Conservation (phyloP, 2,797 vertebrate genomes). For the Graptemys geographica region DNA sequence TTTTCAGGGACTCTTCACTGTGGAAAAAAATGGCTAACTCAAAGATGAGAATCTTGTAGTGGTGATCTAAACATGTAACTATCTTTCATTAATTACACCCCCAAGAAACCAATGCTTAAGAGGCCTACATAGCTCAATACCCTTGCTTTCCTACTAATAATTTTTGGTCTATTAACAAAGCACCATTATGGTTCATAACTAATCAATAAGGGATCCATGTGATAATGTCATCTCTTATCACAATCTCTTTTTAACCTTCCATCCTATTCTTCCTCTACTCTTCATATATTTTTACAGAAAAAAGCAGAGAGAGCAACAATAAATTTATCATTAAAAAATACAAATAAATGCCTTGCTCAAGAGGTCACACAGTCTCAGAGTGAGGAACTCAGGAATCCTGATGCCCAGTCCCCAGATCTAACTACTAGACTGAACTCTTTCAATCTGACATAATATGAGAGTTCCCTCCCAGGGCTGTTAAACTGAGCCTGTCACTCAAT, state of each 20-base stretch:
- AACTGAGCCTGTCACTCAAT: fast-evolving
- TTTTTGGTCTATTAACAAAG: background rate
- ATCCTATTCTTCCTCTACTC: fast-evolving
- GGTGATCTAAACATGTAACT: background rate
- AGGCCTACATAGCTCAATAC: background rate
- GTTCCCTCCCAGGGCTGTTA: background rate
- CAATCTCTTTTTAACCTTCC: background rate
- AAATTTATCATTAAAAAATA: background rate
- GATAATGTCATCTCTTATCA: background rate
- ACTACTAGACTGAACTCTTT: background rate
- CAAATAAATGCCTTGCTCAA: background rate
- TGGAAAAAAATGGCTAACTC: background rate
- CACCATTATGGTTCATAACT: background rate
- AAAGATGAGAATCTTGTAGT: fast-evolving
- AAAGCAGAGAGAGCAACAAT: background rate
- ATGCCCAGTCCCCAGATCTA: background rate
- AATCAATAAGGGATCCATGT: background rate
- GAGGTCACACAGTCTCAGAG: background rate
- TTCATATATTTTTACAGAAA: background rate
- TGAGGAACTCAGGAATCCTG: background rate
- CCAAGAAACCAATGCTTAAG: background rate
- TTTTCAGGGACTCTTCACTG: background rate
- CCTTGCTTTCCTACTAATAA: background rate
- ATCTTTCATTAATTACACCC: background rate
- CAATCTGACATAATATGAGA: background rate